Conservation (phyloP, 2,797 vertebrate genomes). For the Orestias chungarensis region DNA sequence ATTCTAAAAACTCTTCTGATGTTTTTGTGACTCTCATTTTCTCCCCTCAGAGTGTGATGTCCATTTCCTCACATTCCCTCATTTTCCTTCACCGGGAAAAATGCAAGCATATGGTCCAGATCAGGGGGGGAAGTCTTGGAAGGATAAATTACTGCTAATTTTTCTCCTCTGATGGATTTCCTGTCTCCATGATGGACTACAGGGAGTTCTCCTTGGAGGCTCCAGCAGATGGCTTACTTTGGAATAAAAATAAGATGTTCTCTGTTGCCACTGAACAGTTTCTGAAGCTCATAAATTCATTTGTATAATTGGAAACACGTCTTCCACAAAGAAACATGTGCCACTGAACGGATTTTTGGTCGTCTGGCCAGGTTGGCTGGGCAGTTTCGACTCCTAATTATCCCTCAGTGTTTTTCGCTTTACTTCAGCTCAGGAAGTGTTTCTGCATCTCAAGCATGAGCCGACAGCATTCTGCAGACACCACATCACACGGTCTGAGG, state of each 20-base stretch:
- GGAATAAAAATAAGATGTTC: background rate
- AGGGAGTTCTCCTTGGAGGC: slow-evolving; percentile 12
- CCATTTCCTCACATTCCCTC: slow-evolving; percentile 2
- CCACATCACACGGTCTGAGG: slow-evolving; percentile 65
- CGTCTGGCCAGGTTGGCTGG: slow-evolving; percentile 41
- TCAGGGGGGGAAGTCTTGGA: background rate
- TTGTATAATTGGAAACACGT: slow-evolving; percentile 39
- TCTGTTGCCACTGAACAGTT: slow-evolving; percentile 14
- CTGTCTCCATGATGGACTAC: slow-evolving; percentile 16
- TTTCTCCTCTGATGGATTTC: slow-evolving; percentile 16
- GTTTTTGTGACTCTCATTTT: background rate
- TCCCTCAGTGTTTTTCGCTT: slow-evolving; percentile 2
- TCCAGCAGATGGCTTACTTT: slow-evolving; percentile 12
- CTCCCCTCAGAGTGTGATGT: background rate
- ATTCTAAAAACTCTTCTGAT: background rate
- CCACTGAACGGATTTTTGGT: slow-evolving; percentile 37
- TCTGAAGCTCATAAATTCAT: slow-evolving; percentile 13
- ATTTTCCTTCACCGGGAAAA: background rate
- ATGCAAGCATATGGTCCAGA: slow-evolving; percentile 9
- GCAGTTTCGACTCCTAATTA: slow-evolving; percentile 43
- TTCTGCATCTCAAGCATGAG: slow-evolving; percentile 13
- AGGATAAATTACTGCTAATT: slow-evolving; percentile 14
- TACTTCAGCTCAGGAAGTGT: slow-evolving; percentile 43
- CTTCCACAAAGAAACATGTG: slow-evolving; percentile 20
- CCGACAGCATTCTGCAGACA: slow-evolving; percentile 19